Evolutionary conservation across 1,140 invertebrate species (phyloP).

Genomic region (Drosophila prosaltans): DNA sequence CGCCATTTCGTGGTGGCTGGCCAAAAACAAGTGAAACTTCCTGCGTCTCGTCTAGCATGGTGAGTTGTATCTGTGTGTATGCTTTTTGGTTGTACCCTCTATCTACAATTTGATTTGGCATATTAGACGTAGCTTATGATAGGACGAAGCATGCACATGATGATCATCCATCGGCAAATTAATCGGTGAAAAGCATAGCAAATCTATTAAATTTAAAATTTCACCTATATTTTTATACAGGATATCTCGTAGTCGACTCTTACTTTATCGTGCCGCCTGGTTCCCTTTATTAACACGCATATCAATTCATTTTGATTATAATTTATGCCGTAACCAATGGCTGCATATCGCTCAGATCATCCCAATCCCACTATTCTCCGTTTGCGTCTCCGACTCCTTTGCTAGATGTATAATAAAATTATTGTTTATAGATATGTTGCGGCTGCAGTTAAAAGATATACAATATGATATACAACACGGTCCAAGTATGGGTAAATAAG

Average conservation of each 20-base stretch:
- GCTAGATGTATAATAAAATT: constrained; percentile 60
- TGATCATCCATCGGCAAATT: too few relatives aligned
- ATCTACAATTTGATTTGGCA: neutral
- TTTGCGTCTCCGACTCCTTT: neutral
- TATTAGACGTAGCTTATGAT: neutral
- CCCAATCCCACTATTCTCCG: neutral
- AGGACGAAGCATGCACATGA: too few relatives aligned
- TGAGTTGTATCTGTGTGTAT: constrained; percentile 40
- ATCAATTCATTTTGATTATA: constrained; percentile 81
- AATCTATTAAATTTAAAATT: too few relatives aligned
- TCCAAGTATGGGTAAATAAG: constrained; percentile 32
- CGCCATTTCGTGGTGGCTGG: constrained; percentile 70
- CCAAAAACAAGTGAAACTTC: constrained; percentile 44
- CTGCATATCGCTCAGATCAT: constrained; percentile 77
- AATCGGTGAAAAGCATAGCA: too few relatives aligned
- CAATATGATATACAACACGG: neutral
- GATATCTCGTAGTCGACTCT: neutral
- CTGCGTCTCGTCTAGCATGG: constrained; percentile 8
- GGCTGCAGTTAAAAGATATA: constrained; percentile 71
- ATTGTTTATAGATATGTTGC: constrained; percentile 77
- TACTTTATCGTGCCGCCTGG: neutral
- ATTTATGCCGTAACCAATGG: constrained; percentile 78
- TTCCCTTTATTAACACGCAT: constrained; percentile 76
- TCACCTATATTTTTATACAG: neutral
- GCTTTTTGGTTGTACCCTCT: neutral